A percentile compares a stretch with the other conserved stretches of the same genome.
Conservation (phyloP, 2,888 invertebrate genomes). For the Agonopterix alstromeriana region DNA sequence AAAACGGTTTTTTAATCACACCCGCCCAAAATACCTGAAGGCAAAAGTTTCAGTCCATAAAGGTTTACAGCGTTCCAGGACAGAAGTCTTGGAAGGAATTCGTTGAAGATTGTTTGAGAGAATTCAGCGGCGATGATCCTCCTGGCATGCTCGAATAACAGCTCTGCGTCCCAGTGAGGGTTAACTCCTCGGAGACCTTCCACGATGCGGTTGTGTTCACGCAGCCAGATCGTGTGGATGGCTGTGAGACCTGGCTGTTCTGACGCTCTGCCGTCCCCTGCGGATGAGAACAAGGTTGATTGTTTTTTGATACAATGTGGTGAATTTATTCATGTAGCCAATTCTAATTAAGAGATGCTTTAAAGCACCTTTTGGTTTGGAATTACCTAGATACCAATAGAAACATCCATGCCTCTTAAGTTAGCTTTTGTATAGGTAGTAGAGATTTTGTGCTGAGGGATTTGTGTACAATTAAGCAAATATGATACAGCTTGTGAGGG, state of each 20-base stretch:
- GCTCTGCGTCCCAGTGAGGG: slow-evolving; percentile 93
- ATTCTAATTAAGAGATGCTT: not conserved
- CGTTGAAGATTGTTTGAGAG: slow-evolving; percentile 90
- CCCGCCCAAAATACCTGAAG: slow-evolving; percentile 70
- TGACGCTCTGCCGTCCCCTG: slow-evolving; percentile 91
- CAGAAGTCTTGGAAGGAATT: slow-evolving; percentile 92
- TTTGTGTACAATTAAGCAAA: too few species aligned
- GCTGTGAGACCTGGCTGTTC: slow-evolving; percentile 94
- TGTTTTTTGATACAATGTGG: not conserved
- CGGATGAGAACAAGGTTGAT: not conserved
- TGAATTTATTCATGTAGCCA: not conserved
- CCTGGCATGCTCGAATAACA: slow-evolving; percentile 87
- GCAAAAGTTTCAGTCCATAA: slow-evolving; percentile 89
- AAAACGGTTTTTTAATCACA: too few species aligned
- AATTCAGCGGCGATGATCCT: slow-evolving; percentile 86
- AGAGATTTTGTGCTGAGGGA: too few species aligned
- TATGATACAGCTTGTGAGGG: too few species aligned
- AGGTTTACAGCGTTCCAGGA: slow-evolving; percentile 93
- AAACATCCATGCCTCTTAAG: too few species aligned
- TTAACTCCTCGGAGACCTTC: slow-evolving; percentile 87
- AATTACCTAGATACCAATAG: too few species aligned
- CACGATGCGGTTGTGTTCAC: slow-evolving; percentile 93
- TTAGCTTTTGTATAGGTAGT: too few species aligned
- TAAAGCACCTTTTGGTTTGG: too few species aligned
- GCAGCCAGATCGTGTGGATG: slow-evolving; percentile 91